These are phyloP conservation scores for Colletes latitarsis DNA, from an alignment of 1,140 invertebrate genomes.

Conservation along the genomic window DNA sequence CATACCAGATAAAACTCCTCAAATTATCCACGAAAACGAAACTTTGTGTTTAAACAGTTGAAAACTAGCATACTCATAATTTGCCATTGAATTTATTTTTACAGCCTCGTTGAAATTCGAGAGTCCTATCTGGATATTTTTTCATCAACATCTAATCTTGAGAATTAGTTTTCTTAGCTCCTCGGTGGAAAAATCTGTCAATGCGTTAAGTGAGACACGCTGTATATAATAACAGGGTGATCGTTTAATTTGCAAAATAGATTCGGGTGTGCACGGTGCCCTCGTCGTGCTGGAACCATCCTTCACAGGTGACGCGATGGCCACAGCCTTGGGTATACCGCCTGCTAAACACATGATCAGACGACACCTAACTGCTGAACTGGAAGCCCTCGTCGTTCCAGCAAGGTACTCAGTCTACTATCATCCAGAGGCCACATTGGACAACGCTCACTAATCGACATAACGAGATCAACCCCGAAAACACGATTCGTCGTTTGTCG, in stretches of 20 bases:
- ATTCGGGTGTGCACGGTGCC: conserved; percentile 96
- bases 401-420: conserved; percentile 89
- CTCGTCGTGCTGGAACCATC: conserved; percentile 95
- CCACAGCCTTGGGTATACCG: conserved; percentile 94
- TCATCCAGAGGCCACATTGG: conserved; percentile 78
- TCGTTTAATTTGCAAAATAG: conserved; percentile 76
- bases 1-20: no score
- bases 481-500: conserved; percentile 40
- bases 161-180: no score
- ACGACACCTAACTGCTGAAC: conserved; percentile 93
- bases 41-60: no score
- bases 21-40: no score
- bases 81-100: no score
- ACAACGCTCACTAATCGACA: conserved; percentile 77
- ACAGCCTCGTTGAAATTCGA: no score
- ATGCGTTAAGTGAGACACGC: no score
- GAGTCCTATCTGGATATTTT: no score
- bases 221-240: no score
- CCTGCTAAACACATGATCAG: conserved; percentile 96
- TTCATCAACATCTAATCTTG: no score
- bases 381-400: conserved; percentile 93
- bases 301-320: conserved; percentile 96
- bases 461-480: conserved; percentile 49
- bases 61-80: no score
- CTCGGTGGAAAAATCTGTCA: no score